These are phyloP conservation scores for Diaperis boleti DNA, from an alignment of 2,888 invertebrate species.

Conservation along the genomic window DNA sequence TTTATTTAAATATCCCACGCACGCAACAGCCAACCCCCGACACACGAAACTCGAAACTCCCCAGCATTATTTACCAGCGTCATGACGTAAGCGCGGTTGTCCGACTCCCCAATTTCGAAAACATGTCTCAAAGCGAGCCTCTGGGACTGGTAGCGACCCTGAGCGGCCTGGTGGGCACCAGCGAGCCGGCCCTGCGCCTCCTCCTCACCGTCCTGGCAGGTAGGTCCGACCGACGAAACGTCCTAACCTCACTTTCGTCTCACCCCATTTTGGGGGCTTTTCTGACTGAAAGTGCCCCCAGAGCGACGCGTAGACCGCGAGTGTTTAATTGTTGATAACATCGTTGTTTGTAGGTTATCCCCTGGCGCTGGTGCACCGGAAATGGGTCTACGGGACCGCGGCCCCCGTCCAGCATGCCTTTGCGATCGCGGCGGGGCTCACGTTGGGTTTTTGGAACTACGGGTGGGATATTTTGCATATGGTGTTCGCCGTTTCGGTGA, in stretches of 20 bases:
- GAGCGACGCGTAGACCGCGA: background rate
- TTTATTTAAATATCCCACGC: too few relatives aligned
- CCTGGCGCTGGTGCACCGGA: conserved; percentile 75
- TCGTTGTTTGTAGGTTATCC: conserved; percentile 76
- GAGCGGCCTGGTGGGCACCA: conserved; percentile 55
- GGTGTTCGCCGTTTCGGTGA: conserved; percentile 76
- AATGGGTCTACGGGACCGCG: conserved; percentile 69
- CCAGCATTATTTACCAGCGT: background rate
- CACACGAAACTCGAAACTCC: too few relatives aligned
- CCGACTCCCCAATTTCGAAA: conserved; percentile 8
- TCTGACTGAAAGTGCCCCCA: background rate
- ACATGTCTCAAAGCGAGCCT: conserved; percentile 28
- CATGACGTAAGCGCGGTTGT: background rate
- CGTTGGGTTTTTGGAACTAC: conserved; percentile 87
- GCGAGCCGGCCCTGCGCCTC: conserved; percentile 61
- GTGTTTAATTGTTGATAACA: conserved; percentile 39
- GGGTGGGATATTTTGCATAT: conserved; percentile 84
- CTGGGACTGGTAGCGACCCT: conserved; percentile 48
- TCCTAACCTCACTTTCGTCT: conserved; percentile 14
- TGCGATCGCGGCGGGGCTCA: conserved; percentile 79
- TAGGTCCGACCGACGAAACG: conserved; percentile 48
- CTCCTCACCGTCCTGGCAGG: conserved; percentile 63
- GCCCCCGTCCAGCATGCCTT: conserved; percentile 77
- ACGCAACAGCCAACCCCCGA: too few relatives aligned
- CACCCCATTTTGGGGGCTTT: background rate